Percentiles rank a stretch among this genome's conserved stretches.
Conservation (phyloP, 2,888 invertebrate species). For the Stictocephala bisonia region DNA sequence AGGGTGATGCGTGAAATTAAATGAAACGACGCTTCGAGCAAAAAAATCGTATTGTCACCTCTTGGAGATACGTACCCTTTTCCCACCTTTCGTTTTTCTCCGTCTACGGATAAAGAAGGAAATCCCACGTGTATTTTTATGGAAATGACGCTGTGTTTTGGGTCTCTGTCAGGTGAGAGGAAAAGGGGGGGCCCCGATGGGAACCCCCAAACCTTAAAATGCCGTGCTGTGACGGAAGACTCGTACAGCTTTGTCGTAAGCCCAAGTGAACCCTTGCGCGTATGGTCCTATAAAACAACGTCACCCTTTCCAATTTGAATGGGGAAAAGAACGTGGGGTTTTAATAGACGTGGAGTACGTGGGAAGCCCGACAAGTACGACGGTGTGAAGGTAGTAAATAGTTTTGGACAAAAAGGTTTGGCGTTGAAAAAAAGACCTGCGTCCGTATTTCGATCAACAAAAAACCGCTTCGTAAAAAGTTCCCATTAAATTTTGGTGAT, state of each 20-base stretch:
- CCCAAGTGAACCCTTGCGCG: neutral
- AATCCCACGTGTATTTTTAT: neutral
- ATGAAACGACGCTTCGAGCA: too few species aligned
- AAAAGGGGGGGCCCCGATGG: too few species aligned
- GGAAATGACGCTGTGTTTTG: neutral
- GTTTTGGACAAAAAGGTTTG: constrained; percentile 12
- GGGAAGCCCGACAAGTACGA: neutral
- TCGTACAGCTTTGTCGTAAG: neutral
- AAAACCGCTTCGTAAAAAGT: neutral
- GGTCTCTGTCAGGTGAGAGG: neutral
- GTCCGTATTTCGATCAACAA: neutral
- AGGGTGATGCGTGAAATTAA: too few species aligned
- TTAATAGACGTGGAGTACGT: neutral
- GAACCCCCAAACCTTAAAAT: neutral
- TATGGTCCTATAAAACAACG: neutral
- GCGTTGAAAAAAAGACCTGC: neutral
- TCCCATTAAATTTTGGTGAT: constrained; percentile 2
- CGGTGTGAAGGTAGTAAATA: constrained; percentile 5
- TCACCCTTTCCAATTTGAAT: neutral
- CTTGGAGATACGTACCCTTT: neutral
- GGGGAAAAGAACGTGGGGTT: neutral
- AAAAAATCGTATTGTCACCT: too few species aligned
- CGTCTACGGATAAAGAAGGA: neutral
- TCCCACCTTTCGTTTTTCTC: neutral
- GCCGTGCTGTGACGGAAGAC: neutral